Percentiles rank a stretch among this genome's conserved stretches.
Evolutionary conservation across 2,888 invertebrate genomes (phyloP).

Genomic region (Apotomis turbidana): DNA sequence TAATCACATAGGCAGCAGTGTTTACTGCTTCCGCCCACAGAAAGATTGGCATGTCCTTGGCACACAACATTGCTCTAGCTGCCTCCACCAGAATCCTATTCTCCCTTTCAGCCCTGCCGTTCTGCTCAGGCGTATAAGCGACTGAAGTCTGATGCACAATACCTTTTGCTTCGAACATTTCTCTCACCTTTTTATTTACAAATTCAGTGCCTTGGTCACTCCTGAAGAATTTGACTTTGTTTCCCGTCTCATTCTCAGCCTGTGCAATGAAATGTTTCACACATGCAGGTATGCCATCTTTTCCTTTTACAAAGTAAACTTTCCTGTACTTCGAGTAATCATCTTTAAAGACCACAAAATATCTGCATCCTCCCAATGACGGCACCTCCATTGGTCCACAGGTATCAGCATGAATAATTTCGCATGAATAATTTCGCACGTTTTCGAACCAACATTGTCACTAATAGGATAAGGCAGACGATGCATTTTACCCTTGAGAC

Average conservation of each 20-base stretch:
- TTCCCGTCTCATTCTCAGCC: conserved; percentile 42
- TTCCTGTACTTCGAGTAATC: too few species aligned
- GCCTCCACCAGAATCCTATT: conserved; percentile 30
- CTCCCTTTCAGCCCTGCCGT: conserved; percentile 28
- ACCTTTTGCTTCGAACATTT: background rate
- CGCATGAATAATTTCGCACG: too few species aligned
- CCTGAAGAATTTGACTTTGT: conserved; percentile 6
- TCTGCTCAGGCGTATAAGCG: conserved; percentile 27
- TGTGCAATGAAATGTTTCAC: conserved; percentile 44
- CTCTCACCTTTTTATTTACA: background rate
- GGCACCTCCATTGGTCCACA: conserved; percentile 47
- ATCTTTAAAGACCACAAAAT: conserved; percentile 18
- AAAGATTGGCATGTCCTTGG: too few species aligned
- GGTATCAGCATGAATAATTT: conserved; percentile 47
- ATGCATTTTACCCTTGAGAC: conserved; percentile 46
- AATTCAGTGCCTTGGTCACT: background rate
- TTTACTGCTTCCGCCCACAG: too few species aligned
- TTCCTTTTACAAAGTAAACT: conserved; percentile 43
- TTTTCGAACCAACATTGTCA: conserved; percentile 46
- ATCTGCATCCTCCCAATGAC: conserved; percentile 41
- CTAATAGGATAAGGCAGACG: conserved; percentile 44
- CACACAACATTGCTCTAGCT: conserved; percentile 32
- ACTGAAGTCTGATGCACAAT: conserved; percentile 21
- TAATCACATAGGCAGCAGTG: too few species aligned
- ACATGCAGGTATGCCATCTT: conserved; percentile 31